Evolutionary conservation across 2,113 vertebrate species (phyloP), one percentile per base, ranked within the genome.

Genomic region (Melanerpes aurifrons): DNA sequence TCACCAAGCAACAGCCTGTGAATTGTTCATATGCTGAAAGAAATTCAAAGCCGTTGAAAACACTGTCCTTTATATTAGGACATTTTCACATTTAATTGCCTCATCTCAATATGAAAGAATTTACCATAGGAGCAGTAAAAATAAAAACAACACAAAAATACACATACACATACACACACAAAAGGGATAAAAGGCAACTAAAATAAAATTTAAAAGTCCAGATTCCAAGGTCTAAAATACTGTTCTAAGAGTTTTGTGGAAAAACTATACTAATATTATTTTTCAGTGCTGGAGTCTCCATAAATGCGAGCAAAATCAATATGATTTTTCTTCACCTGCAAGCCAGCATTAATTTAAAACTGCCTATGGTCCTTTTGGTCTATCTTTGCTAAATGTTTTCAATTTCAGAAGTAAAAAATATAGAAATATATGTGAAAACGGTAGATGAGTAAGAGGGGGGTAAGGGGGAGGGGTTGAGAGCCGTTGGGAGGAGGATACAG

Each of bases 291-390:
- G 2, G 8, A 13, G 2, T 15, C 1, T 14, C 1, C 7, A 5
- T 4, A 8, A 9, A 3, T 4, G 4, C 13, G 4, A 7, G 15
- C 1, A 17, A 25, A 50, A 13, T 7, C 6, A 31, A 6, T 1
- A 31, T 5, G 2, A 4, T 4, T 9, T 8, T 29, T 10, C 6
- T 5, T 1, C 1, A 6, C 0, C 0, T 5, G 17, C 3, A 18
- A 3, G 1, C 4, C 1, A 47, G 8, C 0, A 0, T 4, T 50
- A 7, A 9, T 2, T 20, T 8, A 1, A 4, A 6, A 0, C 10
- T 20, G 13, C 7, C 2, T 6, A 0, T 12, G 26, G 19, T 2
- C 2, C 3, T 17, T 17, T 20, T 2, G 1, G 6, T 9, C 7
- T 2, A 1, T 9, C 25, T 10, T 24, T 2, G 2, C 3, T 15